Percentiles rank a stretch among this genome's conserved stretches.
Conservation (phyloP, 2,888 invertebrate genomes). For the Eristalis intricaria region DNA sequence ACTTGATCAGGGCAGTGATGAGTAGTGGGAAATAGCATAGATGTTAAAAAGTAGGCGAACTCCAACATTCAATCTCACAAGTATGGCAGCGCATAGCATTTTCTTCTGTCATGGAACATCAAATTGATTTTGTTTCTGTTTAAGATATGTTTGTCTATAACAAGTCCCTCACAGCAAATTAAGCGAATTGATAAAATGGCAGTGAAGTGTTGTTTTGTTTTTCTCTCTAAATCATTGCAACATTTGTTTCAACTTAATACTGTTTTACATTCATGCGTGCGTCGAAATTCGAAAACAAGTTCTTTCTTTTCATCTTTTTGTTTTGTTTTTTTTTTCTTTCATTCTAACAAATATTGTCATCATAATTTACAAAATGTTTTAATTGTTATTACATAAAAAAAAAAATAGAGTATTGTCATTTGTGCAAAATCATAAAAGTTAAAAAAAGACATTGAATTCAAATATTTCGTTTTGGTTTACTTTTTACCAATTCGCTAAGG, state of each 20-base stretch:
- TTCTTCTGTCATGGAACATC: neutral
- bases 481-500: slow-evolving; percentile 29
- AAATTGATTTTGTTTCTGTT: slow-evolving; percentile 5
- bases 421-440: slow-evolving; percentile 37
- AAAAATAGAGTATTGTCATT: slow-evolving; percentile 58
- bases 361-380: slow-evolving; percentile 25
- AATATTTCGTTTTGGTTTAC: neutral
- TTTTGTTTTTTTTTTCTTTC: too few relatives aligned
- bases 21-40: neutral
- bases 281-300: neutral
- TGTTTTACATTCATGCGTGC: slow-evolving; percentile 56
- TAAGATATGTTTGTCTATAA: slow-evolving; percentile 3
- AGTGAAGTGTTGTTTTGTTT: slow-evolving; percentile 35
- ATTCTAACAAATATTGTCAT: neutral
- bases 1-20: neutral
- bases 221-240: neutral
- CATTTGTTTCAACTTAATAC: slow-evolving; percentile 50
- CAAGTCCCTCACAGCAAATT: slow-evolving; percentile 8
- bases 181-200: slow-evolving; percentile 36
- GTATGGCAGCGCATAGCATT: neutral
- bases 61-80: neutral
- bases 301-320: neutral
- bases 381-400: slow-evolving; percentile 10
- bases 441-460: neutral
- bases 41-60: too few relatives aligned